These are phyloP conservation scores for Chunga burmeisteri DNA, from an alignment of 2,113 vertebrate species.

Conservation along the genomic window DNA sequence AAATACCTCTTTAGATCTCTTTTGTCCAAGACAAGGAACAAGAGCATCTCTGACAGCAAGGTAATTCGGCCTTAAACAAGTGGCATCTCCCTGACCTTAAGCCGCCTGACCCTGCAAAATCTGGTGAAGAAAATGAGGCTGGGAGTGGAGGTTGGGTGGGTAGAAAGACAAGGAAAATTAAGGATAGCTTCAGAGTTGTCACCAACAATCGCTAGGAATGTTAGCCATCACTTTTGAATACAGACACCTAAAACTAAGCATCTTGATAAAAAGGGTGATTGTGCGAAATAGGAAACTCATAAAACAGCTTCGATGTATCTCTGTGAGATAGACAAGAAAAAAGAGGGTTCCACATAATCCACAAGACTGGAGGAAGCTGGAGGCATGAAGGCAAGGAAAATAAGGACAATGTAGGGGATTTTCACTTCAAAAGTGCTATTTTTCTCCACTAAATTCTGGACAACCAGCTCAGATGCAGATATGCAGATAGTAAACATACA, in stretches of 20 bases:
- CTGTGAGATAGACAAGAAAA: background rate
- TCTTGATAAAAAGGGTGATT: background rate
- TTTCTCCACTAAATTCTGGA: background rate
- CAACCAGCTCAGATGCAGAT: background rate
- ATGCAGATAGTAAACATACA: background rate
- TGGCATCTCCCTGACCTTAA: background rate
- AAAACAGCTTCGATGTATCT: background rate
- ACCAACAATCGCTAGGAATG: background rate
- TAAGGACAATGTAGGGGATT: background rate
- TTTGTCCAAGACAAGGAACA: background rate
- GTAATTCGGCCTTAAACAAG: background rate
- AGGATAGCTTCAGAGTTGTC: background rate
- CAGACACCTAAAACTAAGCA: background rate
- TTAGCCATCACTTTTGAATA: background rate
- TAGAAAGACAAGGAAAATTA: background rate
- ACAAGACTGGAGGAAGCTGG: rapidly evolving
- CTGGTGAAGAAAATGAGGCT: background rate
- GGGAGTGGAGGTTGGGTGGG: background rate
- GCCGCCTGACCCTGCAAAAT: background rate
- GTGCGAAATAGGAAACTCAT: background rate
- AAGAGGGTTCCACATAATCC: background rate
- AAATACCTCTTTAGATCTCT: background rate
- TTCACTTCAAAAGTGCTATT: background rate
- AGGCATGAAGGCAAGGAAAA: background rate
- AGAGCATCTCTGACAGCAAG: background rate